Conservation (phyloP, 2,888 invertebrate species). For the Electrophaes corylata region DNA sequence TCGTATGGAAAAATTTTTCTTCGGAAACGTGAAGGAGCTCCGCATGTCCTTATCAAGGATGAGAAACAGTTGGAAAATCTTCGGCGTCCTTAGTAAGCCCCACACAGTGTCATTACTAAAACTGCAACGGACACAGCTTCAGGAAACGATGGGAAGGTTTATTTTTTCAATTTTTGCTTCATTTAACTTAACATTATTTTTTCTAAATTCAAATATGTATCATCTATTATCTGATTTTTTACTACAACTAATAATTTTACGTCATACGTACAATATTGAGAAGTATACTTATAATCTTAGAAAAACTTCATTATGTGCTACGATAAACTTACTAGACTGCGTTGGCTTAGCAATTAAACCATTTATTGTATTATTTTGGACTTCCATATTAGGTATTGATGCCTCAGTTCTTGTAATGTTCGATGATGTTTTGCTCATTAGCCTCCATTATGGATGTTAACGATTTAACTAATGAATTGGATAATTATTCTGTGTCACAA, state of each 20-base stretch:
- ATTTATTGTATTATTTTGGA: not conserved
- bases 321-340: not conserved
- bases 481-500: not conserved
- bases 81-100: not conserved
- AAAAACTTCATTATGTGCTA: not conserved
- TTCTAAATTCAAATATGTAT: not conserved
- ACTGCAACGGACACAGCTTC: not conserved
- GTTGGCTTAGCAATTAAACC: too few relatives aligned
- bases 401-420: not conserved
- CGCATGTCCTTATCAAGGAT: not conserved
- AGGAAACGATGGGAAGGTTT: not conserved
- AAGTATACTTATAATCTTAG: not conserved
- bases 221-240: too few relatives aligned
- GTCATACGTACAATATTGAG: too few relatives aligned
- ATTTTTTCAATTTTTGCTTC: not conserved
- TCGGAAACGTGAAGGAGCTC: not conserved
- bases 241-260: too few relatives aligned
- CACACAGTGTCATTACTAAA: too few relatives aligned
- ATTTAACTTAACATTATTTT: not conserved
- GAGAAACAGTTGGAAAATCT: not conserved
- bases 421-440: not conserved
- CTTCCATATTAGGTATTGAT: not conserved
- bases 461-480: not conserved
- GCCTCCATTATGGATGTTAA: not conserved
- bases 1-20: not conserved